These are phyloP conservation scores for Paracentrotus lividus DNA, from an alignment of 53 echinoderm and acorn worm species.

Conservation along the genomic window DNA sequence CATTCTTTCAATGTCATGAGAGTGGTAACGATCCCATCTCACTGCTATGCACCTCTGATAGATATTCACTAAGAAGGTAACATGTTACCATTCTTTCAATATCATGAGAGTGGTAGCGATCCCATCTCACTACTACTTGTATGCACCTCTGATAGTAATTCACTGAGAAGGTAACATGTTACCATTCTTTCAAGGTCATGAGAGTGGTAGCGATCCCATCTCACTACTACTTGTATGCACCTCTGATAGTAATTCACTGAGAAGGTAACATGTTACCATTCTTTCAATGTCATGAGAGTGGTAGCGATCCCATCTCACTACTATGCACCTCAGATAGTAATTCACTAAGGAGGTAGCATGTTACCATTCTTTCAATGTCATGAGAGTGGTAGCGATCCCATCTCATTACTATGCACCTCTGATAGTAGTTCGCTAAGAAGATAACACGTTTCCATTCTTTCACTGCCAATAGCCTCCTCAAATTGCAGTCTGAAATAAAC, in stretches of 20 bases:
- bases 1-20: too few relatives aligned
- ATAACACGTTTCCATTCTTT: slow-evolving; percentile 89
- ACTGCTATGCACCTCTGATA: too few relatives aligned
- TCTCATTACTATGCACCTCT: slow-evolving; percentile 33
- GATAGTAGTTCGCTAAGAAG: slow-evolving; percentile 85
- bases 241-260: too few relatives aligned
- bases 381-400: slow-evolving; percentile 57
- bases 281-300: slow-evolving; percentile 61
- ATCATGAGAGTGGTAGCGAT: too few relatives aligned
- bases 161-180: too few relatives aligned
- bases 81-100: too few relatives aligned
- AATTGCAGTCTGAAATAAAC: slow-evolving; percentile 72
- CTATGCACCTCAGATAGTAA: slow-evolving; percentile 72
- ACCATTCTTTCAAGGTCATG: too few relatives aligned
- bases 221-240: background rate
- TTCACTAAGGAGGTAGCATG: slow-evolving; percentile 89
- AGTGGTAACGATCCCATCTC: too few relatives aligned
- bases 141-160: too few relatives aligned
- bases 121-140: too few relatives aligned
- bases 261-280: too few relatives aligned
- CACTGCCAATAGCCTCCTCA: slow-evolving; percentile 78
- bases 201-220: slow-evolving; percentile 60
- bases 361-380: slow-evolving; percentile 80
- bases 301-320: slow-evolving; percentile 22
- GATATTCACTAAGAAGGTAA: too few relatives aligned